Evolutionary conservation across 2,888 invertebrate species (phyloP), one percentile per base, ranked within the genome.

Genomic region (Anoncus sp.): DNA sequence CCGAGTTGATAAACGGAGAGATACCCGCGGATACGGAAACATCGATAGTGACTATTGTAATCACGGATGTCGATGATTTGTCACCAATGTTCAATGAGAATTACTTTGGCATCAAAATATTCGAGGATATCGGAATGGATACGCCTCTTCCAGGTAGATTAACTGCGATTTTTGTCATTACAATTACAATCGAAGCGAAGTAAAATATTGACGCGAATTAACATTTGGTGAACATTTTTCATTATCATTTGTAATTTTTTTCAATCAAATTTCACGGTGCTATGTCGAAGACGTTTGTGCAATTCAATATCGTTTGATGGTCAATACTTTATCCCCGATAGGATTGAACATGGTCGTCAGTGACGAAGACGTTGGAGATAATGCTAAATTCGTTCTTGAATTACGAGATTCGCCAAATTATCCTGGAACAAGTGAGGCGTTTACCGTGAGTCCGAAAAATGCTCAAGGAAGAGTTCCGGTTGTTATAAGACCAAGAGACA

Each of bases 51-150:
- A 96, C 96, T 0, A 95, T 97, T 43, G 95, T 97, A 0, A 94
- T 97, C 27, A 95, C 95, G 0, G 97, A 97, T 85, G 94, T 95
- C 0, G 96, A 97, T 83, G 97, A 97, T 85, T 94, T 96, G 81
- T 92, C 93, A 14, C 96, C 97, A 0, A 92, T 93, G 82, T 97
- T 97, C 83, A 96, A 95, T 84, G 92, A 93, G 80, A 91, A 94
- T 2, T 90, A 92, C 1, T 96, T 95, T 75, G 93, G 94, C 81
- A 93, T 96, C 62, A 94, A 94, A 0, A 94, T 97, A 75, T 95
- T 96, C 0, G 97, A 97, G 91, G 96, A 96, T 83, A 94, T 96
- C 24, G 94, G 95, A 85, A 93, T 92, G 24, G 94, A 94, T 0
- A 95, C 95, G 83, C 94, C 95, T 0, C 90, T 95, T 59, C 95